Base-by-base conservation (phyloP, 2,113 vertebrate genomes). In the Cichladusa arquata region DNA sequence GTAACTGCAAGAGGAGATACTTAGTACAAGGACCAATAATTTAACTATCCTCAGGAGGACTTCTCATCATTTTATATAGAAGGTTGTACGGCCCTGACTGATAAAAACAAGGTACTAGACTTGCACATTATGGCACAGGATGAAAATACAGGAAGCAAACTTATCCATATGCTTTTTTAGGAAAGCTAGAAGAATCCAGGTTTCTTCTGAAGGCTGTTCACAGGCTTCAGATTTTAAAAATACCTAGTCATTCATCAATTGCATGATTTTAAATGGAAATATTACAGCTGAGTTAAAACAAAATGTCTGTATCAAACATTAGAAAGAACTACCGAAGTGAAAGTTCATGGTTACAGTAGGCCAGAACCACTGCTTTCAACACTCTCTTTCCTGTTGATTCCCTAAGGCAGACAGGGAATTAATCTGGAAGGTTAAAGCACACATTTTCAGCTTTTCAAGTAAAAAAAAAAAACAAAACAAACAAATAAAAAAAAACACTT, bases 21-120 rank as follows among this genome's bases (percentile, higher is more conserved):
- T 90, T 90, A 80, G 45, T 88, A 57, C 88, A 92, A 93, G 64
- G 79, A 94, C 62, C 71, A 69, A 36, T 61, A 94, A 90, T 69
- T 88, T 92, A 88, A 88, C 31, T 69, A 80, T 62, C 29, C 76
- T 62, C 88, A 66, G 51, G 79, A 78, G 82, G 36, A 56, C 23
- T 24, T 58, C 82, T 77, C 74, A 70, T 92, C 23, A 36, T 54
- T 94, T 90, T 62, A 58, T 38, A 36, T 0, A 69, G 60, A 72
- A 83, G 71, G 67, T 88, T 92, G 86, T 36, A 73, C 6, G 31
- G 65, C 38, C 78, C 19, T 72, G 57, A 19, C 45, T 12, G 25
- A 66, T 71, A 80, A 31, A 90, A 94, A 73, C 80, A 90, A 86
- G 72, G 54, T 54, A 62, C 38, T 9, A 8, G 62, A 50, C 36